Evolutionary conservation across 2,888 invertebrate genomes (phyloP).

Genomic region (Mesodorylaimus sp.): DNA sequence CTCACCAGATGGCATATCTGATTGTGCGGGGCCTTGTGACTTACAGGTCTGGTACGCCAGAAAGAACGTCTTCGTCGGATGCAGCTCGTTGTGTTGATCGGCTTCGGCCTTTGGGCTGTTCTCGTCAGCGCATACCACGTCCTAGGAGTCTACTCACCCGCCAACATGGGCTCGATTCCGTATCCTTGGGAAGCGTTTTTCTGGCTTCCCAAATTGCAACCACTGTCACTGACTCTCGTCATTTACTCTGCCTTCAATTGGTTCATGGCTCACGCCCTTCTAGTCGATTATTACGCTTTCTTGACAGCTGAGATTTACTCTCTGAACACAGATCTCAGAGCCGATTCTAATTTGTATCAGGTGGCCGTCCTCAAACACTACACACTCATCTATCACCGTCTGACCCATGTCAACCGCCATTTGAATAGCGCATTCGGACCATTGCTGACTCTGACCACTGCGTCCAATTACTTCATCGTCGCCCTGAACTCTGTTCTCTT

Average conservation of each 20-base stretch:
- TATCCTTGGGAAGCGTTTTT: background rate
- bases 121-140: too few species aligned
- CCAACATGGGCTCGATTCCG: too few species aligned
- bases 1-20: too few species aligned
- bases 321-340: constrained; percentile 2
- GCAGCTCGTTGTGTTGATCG: too few species aligned
- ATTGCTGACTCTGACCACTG: too few species aligned
- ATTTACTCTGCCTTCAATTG: background rate
- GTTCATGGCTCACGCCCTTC: background rate
- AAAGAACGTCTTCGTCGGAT: too few species aligned
- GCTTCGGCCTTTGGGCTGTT: too few species aligned
- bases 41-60: too few species aligned
- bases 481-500: too few species aligned
- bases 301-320: background rate
- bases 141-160: too few species aligned
- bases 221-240: background rate
- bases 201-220: background rate
- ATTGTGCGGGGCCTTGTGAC: too few species aligned
- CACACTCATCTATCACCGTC: background rate
- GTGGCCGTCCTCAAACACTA: constrained; percentile 9
- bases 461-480: too few species aligned
- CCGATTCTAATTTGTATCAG: constrained; percentile 8
- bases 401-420: background rate
- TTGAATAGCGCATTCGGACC: background rate
- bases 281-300: background rate